Base-by-base conservation (phyloP, 2,797 vertebrate genomes). In the Benthosema pterotum region DNA sequence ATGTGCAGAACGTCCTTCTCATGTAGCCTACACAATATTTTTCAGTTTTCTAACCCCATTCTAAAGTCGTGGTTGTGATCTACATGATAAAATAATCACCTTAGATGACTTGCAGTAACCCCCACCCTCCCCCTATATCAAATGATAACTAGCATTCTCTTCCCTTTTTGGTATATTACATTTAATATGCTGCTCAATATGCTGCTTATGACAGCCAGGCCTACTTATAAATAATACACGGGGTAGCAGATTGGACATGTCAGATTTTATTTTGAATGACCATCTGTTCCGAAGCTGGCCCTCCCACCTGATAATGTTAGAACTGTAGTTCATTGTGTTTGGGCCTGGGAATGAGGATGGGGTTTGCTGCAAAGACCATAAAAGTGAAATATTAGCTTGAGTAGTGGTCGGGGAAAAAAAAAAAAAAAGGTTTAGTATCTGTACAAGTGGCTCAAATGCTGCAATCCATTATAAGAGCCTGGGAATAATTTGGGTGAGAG, bases 371-470 rank as follows among this genome's bases (percentile, higher is more conserved):
- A 57, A 46, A 57, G 47, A 56, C 56, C n/a, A 15, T 47, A n/a
- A 17, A 58, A 53, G 47, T 45, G 65, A 63, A 66, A 60, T 65
- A 67, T 62, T 65, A 60, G 60, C 67, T n/a, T 72, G 32, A 48
- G 43, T 62, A 48, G 45, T 19, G 28, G 42, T 74, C 49, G n/a
- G n/a, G n/a, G n/a, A n/a, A n/a, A n/a, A n/a, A n/a, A n/a, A n/a
- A n/a, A 61, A 50, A 18, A 15, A 50, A 15, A 47, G 15, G 54
- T 57, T 42, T n/a, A 25, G 14, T 42, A 16, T 57, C 42, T 15
- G 28, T 64, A 25, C 14, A 38, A 15, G n/a, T 38, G 25, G 8
- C 14, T 53, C 43, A 72, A 66, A 52, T 15, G 42, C 47, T 68
- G 60, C 48, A 25, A 58, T 38, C n/a, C 14, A 32, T 15, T 7